phyloP scores from a whole-genome alignment of 1,140 invertebrate genomes.

The Apolygus lucorum region DNA sequence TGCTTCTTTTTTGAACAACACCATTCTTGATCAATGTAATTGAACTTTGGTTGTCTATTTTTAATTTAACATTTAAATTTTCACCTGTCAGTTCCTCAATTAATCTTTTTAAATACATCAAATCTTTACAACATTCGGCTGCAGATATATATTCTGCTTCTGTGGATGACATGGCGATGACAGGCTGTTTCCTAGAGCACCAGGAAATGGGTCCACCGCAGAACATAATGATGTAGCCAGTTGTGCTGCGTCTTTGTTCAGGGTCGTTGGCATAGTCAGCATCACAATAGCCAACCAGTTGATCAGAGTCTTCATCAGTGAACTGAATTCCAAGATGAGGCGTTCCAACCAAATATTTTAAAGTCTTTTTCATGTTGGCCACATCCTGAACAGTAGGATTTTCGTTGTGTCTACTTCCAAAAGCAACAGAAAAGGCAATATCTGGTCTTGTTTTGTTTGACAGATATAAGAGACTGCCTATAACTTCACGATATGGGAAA shows the following conservation, averaged over 20 bases:
- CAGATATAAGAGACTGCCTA: constrained; percentile 38
- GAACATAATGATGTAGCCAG: constrained; percentile 26
- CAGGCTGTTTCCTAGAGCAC: constrained; percentile 25
- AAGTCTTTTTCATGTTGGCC: constrained; percentile 22
- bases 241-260: constrained; percentile 18
- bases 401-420: constrained; percentile 26
- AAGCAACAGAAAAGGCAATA: constrained; percentile 36
- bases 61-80: constrained; percentile 20
- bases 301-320: neutral
- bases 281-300: constrained; percentile 24
- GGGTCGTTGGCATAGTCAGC: constrained; percentile 23
- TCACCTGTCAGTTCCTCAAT: constrained; percentile 24
- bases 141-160: constrained; percentile 28
- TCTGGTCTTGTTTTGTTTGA: constrained; percentile 37
- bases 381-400: constrained; percentile 20
- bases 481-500: constrained; percentile 31
- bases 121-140: constrained; percentile 27
- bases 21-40: constrained; percentile 24
- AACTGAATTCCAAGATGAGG: constrained; percentile 13
- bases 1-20: constrained; percentile 20
- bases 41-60: constrained; percentile 33
- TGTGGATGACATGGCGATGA: constrained; percentile 19
- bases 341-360: constrained; percentile 26
- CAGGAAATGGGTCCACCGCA: constrained; percentile 26
- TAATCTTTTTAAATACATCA: constrained; percentile 19